Evolutionary conservation across 2,113 vertebrate species (phyloP), one percentile per base, ranked within the genome.

Genomic region (Bambusicola thoracicus): DNA sequence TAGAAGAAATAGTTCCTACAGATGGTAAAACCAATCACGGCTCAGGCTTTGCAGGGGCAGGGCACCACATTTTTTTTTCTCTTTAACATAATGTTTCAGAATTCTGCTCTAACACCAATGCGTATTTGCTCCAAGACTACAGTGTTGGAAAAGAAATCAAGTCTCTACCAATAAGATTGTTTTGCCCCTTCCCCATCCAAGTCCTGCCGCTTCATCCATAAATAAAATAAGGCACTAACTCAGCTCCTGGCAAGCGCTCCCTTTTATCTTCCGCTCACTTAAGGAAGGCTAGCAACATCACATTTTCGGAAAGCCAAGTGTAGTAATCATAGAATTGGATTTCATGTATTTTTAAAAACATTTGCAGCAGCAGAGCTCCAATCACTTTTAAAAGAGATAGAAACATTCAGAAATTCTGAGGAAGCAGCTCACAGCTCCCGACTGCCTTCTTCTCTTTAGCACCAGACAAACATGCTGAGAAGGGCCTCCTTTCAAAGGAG

Each of bases 341-440:
- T 95, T 96, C 94, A 96, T 97, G 89, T 85, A 97, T 97, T 97
- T 97, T 97, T 97, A 94, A 97, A 96, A 92, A 63, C 92, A 82
- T 80, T 94, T 92, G 90, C 96, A 95, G 94, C 82, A 93, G 90
- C 85, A 75, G 67, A 86, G 87, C 89, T 59, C 85, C 94, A 89
- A 84, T 95, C 88, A 77, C 70, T 81, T 96, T 62, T 38, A 89
- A 70, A 94, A 93, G 76, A 96, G 92, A 88, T 51, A 89, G 11
- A 92, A 97, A 89, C 91, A 94, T 5, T 58, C 8, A 81, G 72
- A 76, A 94, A 90, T 82, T 89, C 5, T 9, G 55, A 83, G 90
- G 69, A 48, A 94, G 86, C 38, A 87, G 29, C 89, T 90, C 40
- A 3, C 62, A 69, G 44, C 74, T 93, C 46, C 61, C 48, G 61